Evolutionary conservation across 2,113 vertebrate species (phyloP), one percentile per base, ranked within the genome.

Genomic region (Pelodiscus sinensis): DNA sequence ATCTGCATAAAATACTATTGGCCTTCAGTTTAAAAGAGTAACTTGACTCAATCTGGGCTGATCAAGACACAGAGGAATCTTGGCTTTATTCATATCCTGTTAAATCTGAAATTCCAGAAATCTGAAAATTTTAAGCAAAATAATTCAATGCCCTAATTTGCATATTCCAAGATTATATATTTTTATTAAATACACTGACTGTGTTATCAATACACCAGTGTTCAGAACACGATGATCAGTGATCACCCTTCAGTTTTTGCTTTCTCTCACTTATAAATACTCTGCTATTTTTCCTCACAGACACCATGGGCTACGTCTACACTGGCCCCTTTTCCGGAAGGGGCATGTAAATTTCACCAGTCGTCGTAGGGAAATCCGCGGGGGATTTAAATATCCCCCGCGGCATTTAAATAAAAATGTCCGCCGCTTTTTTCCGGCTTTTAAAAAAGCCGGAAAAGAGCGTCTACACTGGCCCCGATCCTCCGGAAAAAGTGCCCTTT

Each of bases 181-280:
- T 96, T 92, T 94, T 94, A 86, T 88, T 94, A 92, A 88, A 92
- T 89, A 92, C 87, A 92, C 79, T 81, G 93, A 93, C 95, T 92
- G 94, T 92, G 27, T 85, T 71, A 94, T 12, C 65, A 96, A 31
- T 50, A 57, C 1, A 86, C 81, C 10, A 38, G 31, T 81, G 82
- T 92, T 93, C 79, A 81, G 57, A 85, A 94, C 22, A 29, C n/a
- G 93, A 77, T 79, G 86, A 79, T 5, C 29, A 13, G 21, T 68
- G 79, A 93, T 86, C 87, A 14, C 10, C 88, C 87, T 81, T 8
- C 29, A 31, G 58, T 75, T 85, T 13, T 68, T 60, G 71, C 31
- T 44, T 44, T 51, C 87, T 54, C 54, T 84, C 44, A 83, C 56
- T 88, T 54, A 31, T 94, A 94, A 87, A 83, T 96, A 5, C n/a